Percentiles rank a stretch among this genome's conserved stretches.
These are phyloP conservation scores for Macquaria ambigua DNA, from an alignment of 2,113 vertebrate genomes.

Conservation along the genomic window DNA sequence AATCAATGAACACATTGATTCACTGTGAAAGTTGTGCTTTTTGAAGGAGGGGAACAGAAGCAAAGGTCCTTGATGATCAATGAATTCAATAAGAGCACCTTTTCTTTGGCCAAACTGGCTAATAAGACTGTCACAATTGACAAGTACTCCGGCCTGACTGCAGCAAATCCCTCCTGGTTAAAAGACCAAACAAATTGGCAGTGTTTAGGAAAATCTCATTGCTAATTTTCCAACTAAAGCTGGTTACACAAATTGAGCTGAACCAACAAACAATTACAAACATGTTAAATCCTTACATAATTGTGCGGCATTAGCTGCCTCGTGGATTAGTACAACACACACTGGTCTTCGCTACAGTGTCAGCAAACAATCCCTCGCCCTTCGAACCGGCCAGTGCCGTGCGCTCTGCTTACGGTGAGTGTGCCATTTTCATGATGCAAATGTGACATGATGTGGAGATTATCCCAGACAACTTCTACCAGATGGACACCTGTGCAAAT, in stretches of 20 bases:
- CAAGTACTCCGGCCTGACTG: conserved; percentile 49
- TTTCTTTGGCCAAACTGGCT: conserved; percentile 61
- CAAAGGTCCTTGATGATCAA: conserved; percentile 62
- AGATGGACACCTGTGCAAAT: conserved; percentile 86
- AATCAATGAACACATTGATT: conserved; percentile 72
- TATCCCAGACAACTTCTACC: conserved; percentile 79
- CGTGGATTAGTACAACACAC: conserved; percentile 76
- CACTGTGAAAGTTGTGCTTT: conserved; percentile 39
- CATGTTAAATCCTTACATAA: conserved; percentile 82
- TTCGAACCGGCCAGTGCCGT: conserved; percentile 27
- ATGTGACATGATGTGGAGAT: conserved; percentile 84
- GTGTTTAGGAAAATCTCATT: conserved; percentile 76
- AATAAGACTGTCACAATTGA: conserved; percentile 67
- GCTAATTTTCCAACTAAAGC: conserved; percentile 79
- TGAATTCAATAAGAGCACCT: conserved; percentile 62
- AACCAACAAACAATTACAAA: conserved; percentile 83
- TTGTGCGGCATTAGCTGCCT: conserved; percentile 75
- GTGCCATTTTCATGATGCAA: conserved; percentile 70
- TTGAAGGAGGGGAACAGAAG: conserved; percentile 49
- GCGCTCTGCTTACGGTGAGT: conserved; percentile 27
- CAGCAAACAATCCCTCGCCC: conserved; percentile 63
- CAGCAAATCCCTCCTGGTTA: conserved; percentile 68
- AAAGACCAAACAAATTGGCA: conserved; percentile 76
- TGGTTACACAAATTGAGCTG: conserved; percentile 80
- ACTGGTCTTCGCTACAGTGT: conserved; percentile 62